Evolutionary conservation across 2,888 invertebrate genomes (phyloP), one percentile per base, ranked within the genome.

Genomic region (Aphidoletes aphidimyza): DNA sequence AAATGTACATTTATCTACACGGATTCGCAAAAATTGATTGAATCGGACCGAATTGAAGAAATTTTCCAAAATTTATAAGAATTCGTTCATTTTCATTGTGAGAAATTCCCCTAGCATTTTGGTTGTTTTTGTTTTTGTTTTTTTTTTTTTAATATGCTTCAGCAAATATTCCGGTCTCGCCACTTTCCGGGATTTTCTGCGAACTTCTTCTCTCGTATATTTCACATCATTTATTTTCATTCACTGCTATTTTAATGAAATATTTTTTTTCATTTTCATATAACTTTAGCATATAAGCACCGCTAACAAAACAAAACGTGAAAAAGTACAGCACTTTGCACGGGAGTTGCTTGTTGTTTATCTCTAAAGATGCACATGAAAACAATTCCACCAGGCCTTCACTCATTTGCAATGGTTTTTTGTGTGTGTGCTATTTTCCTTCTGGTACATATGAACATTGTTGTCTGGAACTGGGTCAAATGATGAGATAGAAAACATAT

Each of bases 181-280:
- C 42, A 42, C 14, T 42, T 42, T 14, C 42, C 42, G 8, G 17
- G 47, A 47, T 47, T 47, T 47, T 47, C 47, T 39, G 6, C 39
- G 39, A 8, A 39, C 11, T 39, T 39, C 39, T 8, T 8, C 6
- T 11, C 8, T 2, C 47, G 54, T 22, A 22, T 8, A 14, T 6
- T 42, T 42, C 22, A 26, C 34, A 30, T 69, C 69, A 69, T 69
- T 69, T 34, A 69, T 69, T 26, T 69, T 69, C 34, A 69, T 30
- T 69, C 30, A 5, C 2, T n/a, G 1, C 3, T 30, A 30, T 69
- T 69, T 69, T 69, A 69, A 30, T 69, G 69, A 69, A 69, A 69
- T 69, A 69, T 34, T 9, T 42, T 9, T 42, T 42, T 42, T 42
- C 42, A 42, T 42, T 69, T 69, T 54, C 54, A 54, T 54, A 14